phyloP scores from a whole-genome alignment of 1,140 invertebrate genomes.

The Calosoma granatense region DNA sequence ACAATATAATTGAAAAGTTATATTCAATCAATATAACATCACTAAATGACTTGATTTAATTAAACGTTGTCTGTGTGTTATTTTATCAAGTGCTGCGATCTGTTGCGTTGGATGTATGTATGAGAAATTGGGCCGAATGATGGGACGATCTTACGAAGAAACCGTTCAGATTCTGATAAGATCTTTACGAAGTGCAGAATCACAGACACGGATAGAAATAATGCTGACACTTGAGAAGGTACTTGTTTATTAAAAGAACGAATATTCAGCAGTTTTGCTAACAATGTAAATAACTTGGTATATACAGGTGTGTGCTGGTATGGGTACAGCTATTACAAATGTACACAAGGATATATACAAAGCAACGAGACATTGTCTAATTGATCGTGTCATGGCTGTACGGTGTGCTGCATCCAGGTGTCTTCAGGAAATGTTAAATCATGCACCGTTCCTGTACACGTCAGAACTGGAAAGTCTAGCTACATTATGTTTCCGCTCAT shows the following conservation, averaged over 20 bases:
- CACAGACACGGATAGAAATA: constrained; percentile 90
- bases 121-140: constrained; percentile 94
- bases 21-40: constrained; percentile 1
- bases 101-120: constrained; percentile 95
- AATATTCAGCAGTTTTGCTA: not conserved
- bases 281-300: no score
- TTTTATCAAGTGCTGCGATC: constrained; percentile 76
- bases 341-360: constrained; percentile 91
- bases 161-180: constrained; percentile 89
- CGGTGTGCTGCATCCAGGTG: constrained; percentile 83
- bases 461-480: constrained; percentile 82
- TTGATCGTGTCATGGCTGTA: constrained; percentile 85
- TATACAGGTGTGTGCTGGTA: constrained; percentile 72
- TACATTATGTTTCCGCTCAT: constrained; percentile 79
- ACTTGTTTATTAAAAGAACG: constrained; percentile 18
- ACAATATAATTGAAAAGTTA: constrained; percentile 10
- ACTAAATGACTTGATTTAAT: no score
- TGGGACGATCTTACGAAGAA: constrained; percentile 96
- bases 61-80: not conserved
- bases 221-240: constrained; percentile 93
- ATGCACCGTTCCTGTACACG: constrained; percentile 79
- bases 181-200: constrained; percentile 88
- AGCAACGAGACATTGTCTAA: constrained; percentile 70
- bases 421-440: constrained; percentile 78
- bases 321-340: constrained; percentile 77